Base-by-base conservation (phyloP, 2,113 vertebrate genomes). In the Festucalex cinctus region DNA sequence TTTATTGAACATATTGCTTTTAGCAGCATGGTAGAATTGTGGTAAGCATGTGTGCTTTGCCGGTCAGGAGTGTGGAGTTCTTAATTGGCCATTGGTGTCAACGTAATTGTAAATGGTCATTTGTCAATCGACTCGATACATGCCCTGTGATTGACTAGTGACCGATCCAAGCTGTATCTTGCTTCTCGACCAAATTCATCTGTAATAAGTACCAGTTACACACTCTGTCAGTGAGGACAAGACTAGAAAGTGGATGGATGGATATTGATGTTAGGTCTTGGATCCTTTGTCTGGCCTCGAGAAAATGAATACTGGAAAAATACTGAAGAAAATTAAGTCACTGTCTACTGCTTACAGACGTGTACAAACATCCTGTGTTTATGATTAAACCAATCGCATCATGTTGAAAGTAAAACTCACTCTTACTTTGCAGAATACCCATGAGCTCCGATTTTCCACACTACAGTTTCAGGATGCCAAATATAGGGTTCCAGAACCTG, bases 401-500 rank as follows among this genome's bases (percentile, higher is more conserved):
- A 65, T 56, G 39, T 0, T 74, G 49, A 66, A 72, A 69, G 16
- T 69, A 6, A 54, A 65, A 51, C 24, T 3, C 53, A 35, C 28
- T 80, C 59, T 82, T 81, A 63, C 69, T 48, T 69, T 54, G 0
- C 87, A 99, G 96, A 93, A 90, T 91, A 94, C 94, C 94, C 93
- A 98, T 99, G 96, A 98, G 92, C 94, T 93, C 94, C 1, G 93
- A 95, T 87, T 95, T 96, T 85, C 94, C 94, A 78, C 94, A 96
- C 88, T 95, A 95, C 91, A 95, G 91, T 91, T 97, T 97, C 95
- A 99, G 94, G 89, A 99, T 99, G 97, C 97, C 97, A 82, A 98
- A 98, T 90, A 98, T 99, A 68, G 97, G 97, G 91, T 99, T 98
- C 90, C 97, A 99, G 92, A 98, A 98, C 85, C 94, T 99, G 84